Base-by-base conservation (phyloP, 1,140 invertebrate genomes). In the Berghia stephanieae region DNA sequence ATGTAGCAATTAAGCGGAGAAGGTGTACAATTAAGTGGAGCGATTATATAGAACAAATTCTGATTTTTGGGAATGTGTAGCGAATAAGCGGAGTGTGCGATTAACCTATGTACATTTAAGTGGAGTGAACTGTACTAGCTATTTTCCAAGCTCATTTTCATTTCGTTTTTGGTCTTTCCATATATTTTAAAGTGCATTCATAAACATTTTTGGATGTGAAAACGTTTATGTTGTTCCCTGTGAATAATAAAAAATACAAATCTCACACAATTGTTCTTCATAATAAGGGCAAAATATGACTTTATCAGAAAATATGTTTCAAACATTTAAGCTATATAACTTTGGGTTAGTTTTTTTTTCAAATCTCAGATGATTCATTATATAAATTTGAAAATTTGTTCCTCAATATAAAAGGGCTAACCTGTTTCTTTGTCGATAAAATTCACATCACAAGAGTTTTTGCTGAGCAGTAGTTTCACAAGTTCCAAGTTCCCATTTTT, bases 391-490 rank as follows among this genome's bases (percentile, higher is more conserved):
- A 8, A 4, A 21, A 69, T 10, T 10, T 69, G 18, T 18, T 40
- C 16, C 21, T 43, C 43, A 43, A 38, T 43, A 43, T 6, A 31
- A 34, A 68, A 31, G n/a, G 34, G 21, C 49, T 46, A 80, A 85
- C 85, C 86, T 67, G 85, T 79, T 44, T 84, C 82, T 60, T 80
- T 81, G 60, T 87, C 86, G 6, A 84, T 78, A 66, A 80, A 82
- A 74, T 86, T 84, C 2, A 87, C 86, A 63, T 87, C 83, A 81
- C 83, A 86, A 74, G 82, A 79, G 3, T 74, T 80, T 2, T 77
- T 74, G 38, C 81, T 81, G 38, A 87, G 40, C 27, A 87, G 72
- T 10, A 80, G 34, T 24, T 86, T 79, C 16, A 80, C 79, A 34
- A 87, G 74, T 24, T 84, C 79, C 49, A 72, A 57, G 78, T 84